A percentile compares a stretch with the other conserved stretches of the same genome.
These are phyloP conservation scores for Gallirallus australis DNA, from an alignment of 2,797 vertebrate genomes.

Conservation along the genomic window DNA sequence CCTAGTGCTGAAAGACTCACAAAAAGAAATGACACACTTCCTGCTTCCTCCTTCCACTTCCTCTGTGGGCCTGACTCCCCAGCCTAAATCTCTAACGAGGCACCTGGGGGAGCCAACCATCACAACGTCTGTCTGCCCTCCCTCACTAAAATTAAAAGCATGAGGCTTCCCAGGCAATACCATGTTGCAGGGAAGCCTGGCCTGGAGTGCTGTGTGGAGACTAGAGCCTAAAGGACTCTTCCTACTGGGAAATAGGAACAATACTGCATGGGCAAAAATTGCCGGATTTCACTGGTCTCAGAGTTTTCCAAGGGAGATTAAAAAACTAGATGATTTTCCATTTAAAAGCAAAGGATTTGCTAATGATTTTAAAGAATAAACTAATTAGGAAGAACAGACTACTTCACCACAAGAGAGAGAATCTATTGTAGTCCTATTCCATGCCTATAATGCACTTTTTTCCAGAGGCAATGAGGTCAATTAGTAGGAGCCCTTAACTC, in stretches of 20 bases:
- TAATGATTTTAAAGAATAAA: neutral
- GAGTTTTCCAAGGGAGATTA: neutral
- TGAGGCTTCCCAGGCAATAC: neutral
- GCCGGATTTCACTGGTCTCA: neutral
- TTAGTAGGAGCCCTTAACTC: neutral
- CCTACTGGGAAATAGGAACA: neutral
- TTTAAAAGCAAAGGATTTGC: neutral
- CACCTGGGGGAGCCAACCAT: neutral
- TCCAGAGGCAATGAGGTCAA: neutral
- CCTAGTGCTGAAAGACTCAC: neutral
- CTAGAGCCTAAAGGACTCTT: neutral
- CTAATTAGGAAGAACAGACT: neutral
- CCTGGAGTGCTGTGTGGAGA: neutral
- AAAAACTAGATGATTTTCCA: neutral
- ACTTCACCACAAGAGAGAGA: neutral
- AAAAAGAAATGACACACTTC: neutral
- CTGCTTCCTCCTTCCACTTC: conserved; percentile 21
- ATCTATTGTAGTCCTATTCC: conserved; percentile 27
- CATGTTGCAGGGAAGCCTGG: neutral
- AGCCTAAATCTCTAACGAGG: neutral
- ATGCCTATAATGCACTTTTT: conserved; percentile 18
- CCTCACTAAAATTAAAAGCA: neutral
- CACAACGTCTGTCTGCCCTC: accelerated
- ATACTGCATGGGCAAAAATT: neutral
- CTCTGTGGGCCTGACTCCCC: neutral